Evolutionary conservation across 2,113 vertebrate species (phyloP).

Genomic region (Dendropsophus ebraccatus): DNA sequence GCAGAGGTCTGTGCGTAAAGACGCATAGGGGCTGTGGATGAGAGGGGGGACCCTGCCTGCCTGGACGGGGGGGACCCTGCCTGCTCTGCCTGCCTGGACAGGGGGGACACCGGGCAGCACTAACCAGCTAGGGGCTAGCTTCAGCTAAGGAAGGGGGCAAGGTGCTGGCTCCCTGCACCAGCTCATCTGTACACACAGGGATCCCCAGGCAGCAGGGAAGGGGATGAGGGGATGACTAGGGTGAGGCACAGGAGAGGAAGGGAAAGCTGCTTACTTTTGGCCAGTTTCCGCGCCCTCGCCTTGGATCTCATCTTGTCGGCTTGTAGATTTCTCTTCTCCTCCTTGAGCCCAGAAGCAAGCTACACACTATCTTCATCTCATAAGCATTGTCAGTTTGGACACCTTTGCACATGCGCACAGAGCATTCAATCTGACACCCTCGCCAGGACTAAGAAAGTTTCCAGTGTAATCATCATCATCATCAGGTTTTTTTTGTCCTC

Average conservation of each 20-base stretch:
- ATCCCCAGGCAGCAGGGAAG: conserved; percentile 58
- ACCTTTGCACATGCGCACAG: conserved; percentile 99
- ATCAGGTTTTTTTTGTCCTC: conserved; percentile 81
- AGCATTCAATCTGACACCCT: conserved; percentile 99
- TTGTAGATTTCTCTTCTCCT: conserved; percentile 95
- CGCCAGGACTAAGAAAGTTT: conserved; percentile 99
- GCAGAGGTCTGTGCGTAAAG: conserved; percentile 46
- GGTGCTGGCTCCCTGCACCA: conserved; percentile 59
- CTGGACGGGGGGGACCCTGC: too few relatives aligned
- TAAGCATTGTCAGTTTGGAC: conserved; percentile 99
- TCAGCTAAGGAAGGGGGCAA: conserved; percentile 48
- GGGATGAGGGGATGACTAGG: conserved; percentile 55
- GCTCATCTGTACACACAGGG: conserved; percentile 8
- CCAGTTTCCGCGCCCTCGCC: conserved; percentile 98
- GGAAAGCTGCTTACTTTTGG: conserved; percentile 91
- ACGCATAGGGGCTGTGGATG: conserved; percentile 62
- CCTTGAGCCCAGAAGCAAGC: conserved; percentile 97
- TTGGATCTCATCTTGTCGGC: conserved; percentile 99
- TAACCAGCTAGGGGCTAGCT: conserved; percentile 50
- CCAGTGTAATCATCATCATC: conserved; percentile 98
- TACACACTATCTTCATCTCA: conserved; percentile 99
- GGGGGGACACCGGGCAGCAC: conserved; percentile 64
- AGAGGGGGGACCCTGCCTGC: conserved; percentile 61
- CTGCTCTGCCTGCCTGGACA: too few relatives aligned
- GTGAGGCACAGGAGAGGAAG: conserved; percentile 62